phyloP scores from a whole-genome alignment of 2,797 vertebrate species.

The Hippopotamyrus pictus region DNA sequence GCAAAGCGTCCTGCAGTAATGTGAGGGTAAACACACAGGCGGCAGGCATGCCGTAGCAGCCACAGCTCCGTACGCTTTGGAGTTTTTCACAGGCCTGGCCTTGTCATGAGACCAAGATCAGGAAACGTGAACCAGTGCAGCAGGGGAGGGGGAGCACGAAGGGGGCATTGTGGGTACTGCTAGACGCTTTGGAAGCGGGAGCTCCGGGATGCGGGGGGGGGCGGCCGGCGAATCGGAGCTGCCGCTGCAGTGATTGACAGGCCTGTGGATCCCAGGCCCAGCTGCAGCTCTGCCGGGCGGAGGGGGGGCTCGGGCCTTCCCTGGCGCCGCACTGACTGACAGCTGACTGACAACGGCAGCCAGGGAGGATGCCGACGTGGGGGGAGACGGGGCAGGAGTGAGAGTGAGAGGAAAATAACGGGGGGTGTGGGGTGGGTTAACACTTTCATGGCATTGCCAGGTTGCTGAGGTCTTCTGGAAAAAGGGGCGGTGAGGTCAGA shows the following conservation, averaged over 20 bases:
- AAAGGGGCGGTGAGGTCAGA: neutral
- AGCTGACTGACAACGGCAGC: neutral
- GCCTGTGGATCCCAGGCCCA: neutral
- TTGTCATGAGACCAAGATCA: constrained; percentile 1
- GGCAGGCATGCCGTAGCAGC: neutral
- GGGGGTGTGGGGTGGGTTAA: neutral
- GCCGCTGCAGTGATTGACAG: constrained; percentile 3
- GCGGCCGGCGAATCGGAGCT: neutral
- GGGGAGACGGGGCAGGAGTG: neutral
- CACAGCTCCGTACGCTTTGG: neutral
- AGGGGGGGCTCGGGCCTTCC: neutral
- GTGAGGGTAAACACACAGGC: neutral
- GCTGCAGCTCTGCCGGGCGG: neutral
- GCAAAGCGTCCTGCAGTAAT: neutral
- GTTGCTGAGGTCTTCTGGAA: neutral
- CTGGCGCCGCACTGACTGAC: neutral
- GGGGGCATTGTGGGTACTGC: neutral
- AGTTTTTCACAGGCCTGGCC: neutral
- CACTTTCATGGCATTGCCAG: neutral
- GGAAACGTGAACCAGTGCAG: neutral
- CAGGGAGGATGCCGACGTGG: neutral
- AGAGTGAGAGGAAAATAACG: neutral
- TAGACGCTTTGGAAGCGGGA: neutral
- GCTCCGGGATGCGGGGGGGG: neutral
- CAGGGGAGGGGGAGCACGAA: neutral